A percentile compares a stretch with the other conserved stretches of the same genome.
phyloP scores from a whole-genome alignment of 2,113 vertebrate genomes.

The Cochlearius cochlearius region DNA sequence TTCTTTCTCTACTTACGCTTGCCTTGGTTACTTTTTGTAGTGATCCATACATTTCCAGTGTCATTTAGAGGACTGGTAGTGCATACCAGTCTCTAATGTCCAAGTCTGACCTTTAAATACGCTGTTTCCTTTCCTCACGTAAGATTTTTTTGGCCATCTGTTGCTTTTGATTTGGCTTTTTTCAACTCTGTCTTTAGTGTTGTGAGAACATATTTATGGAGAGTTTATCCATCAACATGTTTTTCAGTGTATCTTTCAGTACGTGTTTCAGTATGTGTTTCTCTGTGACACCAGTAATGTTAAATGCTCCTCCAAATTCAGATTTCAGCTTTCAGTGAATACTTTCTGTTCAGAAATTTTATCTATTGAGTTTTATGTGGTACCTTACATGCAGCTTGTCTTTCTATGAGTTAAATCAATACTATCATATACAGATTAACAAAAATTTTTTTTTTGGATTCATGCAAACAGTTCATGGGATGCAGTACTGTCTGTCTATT shows the following conservation, averaged over 20 bases:
- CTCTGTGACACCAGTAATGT: neutral
- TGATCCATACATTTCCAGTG: neutral
- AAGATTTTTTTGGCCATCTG: constrained; percentile 40
- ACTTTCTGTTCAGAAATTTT: neutral
- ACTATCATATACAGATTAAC: neutral
- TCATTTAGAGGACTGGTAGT: neutral
- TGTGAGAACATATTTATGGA: constrained; percentile 2
- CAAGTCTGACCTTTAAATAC: neutral
- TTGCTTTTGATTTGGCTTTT: constrained; percentile 33
- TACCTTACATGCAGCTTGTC: neutral
- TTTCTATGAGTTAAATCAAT: neutral
- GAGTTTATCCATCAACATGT: neutral
- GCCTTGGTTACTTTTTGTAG: neutral
- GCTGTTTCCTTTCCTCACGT: neutral
- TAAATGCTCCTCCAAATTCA: neutral
- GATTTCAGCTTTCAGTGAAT: neutral
- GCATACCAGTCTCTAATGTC: neutral
- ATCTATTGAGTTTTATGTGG: neutral
- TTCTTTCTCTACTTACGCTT: neutral
- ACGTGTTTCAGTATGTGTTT: neutral
- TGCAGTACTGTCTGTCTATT: neutral
- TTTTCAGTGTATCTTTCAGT: neutral
- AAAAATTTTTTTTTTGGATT: neutral
- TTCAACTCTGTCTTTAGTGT: neutral
- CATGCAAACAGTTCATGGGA: neutral